Conservation (phyloP, 2,797 vertebrate genomes). For the Zonotrichia albicollis region DNA sequence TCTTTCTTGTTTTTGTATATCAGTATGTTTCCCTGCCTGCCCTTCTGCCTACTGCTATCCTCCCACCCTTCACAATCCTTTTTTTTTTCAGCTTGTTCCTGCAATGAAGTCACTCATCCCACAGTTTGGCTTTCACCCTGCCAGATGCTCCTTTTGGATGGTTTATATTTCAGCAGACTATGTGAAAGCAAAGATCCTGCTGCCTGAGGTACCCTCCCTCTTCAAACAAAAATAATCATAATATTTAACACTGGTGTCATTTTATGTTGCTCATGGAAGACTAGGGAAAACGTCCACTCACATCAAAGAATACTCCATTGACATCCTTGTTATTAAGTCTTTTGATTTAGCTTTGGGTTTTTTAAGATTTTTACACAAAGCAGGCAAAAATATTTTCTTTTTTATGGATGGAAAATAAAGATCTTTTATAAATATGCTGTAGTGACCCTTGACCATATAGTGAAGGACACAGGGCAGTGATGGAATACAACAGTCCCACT, state of each 20-base stretch:
- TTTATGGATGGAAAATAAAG: not conserved
- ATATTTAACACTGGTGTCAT: not conserved
- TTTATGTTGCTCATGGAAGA: not conserved
- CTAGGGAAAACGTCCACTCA: not conserved
- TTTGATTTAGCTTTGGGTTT: not conserved
- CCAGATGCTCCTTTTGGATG: constrained; percentile 9
- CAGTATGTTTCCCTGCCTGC: not conserved
- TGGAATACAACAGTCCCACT: not conserved
- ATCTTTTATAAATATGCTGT: not conserved
- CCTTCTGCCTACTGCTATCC: not conserved
- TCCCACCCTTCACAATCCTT: not conserved
- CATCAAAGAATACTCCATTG: not conserved
- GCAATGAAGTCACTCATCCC: not conserved
- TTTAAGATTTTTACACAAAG: not conserved
- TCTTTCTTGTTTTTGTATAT: not conserved
- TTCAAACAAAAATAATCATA: not conserved
- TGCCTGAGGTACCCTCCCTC: not conserved
- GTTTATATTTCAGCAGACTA: not conserved
- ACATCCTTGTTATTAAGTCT: not conserved
- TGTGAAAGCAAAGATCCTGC: not conserved
- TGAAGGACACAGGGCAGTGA: not conserved
- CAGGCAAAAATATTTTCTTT: not conserved
- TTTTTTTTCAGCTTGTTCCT: not conserved
- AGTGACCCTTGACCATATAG: not conserved
- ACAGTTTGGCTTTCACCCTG: not conserved